Base-by-base conservation (phyloP, 2,888 invertebrate species). In the Bimastos eiseni region DNA sequence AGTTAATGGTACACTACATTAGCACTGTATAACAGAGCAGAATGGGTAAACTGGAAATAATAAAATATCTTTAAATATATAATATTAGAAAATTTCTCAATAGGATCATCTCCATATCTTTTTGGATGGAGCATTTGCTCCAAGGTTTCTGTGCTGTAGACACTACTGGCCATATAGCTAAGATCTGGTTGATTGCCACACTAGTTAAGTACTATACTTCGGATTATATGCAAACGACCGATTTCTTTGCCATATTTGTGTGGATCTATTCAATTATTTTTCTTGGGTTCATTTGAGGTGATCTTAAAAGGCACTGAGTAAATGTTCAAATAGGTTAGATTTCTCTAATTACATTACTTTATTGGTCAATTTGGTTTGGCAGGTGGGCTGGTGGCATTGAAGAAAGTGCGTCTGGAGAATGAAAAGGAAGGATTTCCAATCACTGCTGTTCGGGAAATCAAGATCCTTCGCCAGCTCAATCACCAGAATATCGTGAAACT, bases 391-490 rank as follows among this genome's bases (percentile, higher is more conserved):
- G 98, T 98, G 5, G 98, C 98, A 0, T 95, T 98, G 94, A 98
- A 98, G 95, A 98, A 98, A 95, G 99, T 99, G 0, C 97, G 99
- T 0, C 96, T 99, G 89, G 99, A 99, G 95, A 98, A 99, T 94
- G 99, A 99, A 94, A 99, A 99, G 94, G 99, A 99, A 95, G 99
- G 99, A 2, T 99, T 99, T 95, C 99, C 99, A 0, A 96, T 96
- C 91, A 96, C 96, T 30, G 96, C 96, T 84, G 96, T 96, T n/a
- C 96, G 99, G 37, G 99, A 99, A 96, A 99, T 99, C 93, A 99
- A 99, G 96, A 99, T 99, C 93, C 96, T 99, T 55, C 96, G 99
- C 8, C 99, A 99, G 95, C 96, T 99, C 5, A 98, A 98, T 95
- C 99, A 99, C 95, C 97, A 97, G 94, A 99, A 99, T 95, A 98